A percentile compares a stretch with the other conserved stretches of the same genome.
These are phyloP conservation scores for Melanerpes formicivorus DNA, from an alignment of 2,113 vertebrate species.

Conservation along the genomic window DNA sequence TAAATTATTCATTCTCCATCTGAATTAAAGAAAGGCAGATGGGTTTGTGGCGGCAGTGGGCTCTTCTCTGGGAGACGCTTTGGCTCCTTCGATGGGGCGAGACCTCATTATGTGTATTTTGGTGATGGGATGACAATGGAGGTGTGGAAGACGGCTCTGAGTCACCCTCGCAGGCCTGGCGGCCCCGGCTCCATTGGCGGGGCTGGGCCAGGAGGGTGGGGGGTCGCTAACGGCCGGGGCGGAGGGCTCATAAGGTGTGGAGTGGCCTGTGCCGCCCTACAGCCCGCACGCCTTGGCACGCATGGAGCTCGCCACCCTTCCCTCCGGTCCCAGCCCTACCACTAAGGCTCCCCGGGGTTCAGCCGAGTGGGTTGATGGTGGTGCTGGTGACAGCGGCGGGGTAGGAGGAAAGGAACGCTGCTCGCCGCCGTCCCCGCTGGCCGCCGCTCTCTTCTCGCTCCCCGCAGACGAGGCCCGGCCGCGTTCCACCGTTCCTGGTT, in stretches of 20 bases:
- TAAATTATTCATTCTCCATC: not conserved
- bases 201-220: not conserved
- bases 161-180: conserved; percentile 13
- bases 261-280: not conserved
- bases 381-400: not conserved
- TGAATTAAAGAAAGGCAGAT: not conserved
- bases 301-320: conserved; percentile 13
- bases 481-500: not conserved
- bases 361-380: not conserved
- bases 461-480: not conserved
- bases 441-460: not conserved
- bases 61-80: conserved; percentile 16
- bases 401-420: not conserved
- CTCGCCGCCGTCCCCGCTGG: not conserved
- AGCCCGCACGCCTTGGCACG: not conserved
- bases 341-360: not conserved
- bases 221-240: not conserved
- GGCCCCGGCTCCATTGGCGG: not conserved
- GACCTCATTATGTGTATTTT: conserved; percentile 56
- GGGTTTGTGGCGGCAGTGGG: not conserved
- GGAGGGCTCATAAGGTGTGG: conserved; percentile 19
- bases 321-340: not conserved
- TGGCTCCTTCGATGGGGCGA: conserved; percentile 32
- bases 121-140: conserved; percentile 66
- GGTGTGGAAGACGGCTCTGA: conserved; percentile 51